Evolutionary conservation across 2,888 invertebrate species (phyloP).

Genomic region (Abscondita cerata): DNA sequence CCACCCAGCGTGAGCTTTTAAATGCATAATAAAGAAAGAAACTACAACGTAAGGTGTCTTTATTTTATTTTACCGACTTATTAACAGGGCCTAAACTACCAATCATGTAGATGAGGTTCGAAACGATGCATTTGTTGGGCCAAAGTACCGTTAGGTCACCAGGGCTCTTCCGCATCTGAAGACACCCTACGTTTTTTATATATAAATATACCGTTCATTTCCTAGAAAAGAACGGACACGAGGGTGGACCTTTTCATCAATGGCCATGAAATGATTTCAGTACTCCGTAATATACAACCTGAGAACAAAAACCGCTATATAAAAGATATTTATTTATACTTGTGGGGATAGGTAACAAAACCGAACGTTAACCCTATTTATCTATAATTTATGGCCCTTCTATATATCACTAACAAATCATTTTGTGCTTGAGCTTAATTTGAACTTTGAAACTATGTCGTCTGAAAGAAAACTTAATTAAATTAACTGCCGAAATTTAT

Average conservation of each 20-base stretch:
- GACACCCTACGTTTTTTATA: conserved; percentile 43
- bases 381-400: conserved; percentile 2
- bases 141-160: conserved; percentile 44
- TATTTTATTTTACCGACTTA: conserved; percentile 33
- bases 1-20: conserved; percentile 18
- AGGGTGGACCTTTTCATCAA: conserved; percentile 35
- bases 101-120: conserved; percentile 45
- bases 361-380: conserved; percentile 8
- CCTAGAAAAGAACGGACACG: conserved; percentile 46
- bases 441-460: too few species aligned
- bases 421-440: too few species aligned
- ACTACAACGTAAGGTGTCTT: conserved; percentile 17
- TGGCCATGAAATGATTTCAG: conserved; percentile 19
- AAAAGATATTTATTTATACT: conserved; percentile 5
- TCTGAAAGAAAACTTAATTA: neutral
- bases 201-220: conserved; percentile 47
- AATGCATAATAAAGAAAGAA: conserved; percentile 22
- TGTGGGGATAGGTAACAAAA: neutral
- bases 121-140: conserved; percentile 42
- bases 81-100: conserved; percentile 40
- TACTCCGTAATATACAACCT: conserved; percentile 10
- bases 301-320: neutral
- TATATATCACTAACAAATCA: neutral
- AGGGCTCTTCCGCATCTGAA: conserved; percentile 44
- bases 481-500: conserved; percentile 13